These are phyloP conservation scores for Pelobates cultripes DNA, from an alignment of 2,797 vertebrate genomes.

Conservation along the genomic window DNA sequence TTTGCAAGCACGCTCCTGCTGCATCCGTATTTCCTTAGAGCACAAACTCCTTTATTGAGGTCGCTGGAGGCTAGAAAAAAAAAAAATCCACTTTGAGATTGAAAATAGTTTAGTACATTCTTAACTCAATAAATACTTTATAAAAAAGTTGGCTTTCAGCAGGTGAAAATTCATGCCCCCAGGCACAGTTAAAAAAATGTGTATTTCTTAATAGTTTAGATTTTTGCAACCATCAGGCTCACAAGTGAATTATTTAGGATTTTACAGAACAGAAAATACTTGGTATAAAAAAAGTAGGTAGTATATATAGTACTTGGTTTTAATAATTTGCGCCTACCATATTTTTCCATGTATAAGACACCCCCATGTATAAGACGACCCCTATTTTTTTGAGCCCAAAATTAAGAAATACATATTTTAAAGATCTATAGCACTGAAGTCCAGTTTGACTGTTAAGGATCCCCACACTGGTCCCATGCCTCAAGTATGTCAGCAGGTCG, in stretches of 20 bases:
- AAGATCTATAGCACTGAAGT: no score
- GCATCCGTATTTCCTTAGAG: not conserved
- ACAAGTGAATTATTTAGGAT: not conserved
- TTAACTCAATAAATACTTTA: constrained; percentile 29
- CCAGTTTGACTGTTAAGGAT: no score
- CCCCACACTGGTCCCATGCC: no score
- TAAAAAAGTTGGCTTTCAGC: constrained; percentile 24
- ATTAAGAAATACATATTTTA: no score
- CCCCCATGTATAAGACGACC: no score
- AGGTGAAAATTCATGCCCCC: constrained; percentile 37
- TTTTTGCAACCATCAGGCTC: not conserved
- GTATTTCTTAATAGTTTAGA: not conserved
- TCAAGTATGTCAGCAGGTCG: no score
- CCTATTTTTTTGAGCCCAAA: no score
- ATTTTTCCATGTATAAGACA: no score
- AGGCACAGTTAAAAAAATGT: constrained; percentile 14
- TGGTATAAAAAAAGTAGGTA: not conserved
- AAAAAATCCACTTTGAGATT: constrained; percentile 27
- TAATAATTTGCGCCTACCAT: no score
- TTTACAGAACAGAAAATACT: not conserved
- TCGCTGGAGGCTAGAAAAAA: constrained; percentile 26
- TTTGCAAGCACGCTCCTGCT: not conserved
- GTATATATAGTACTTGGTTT: no score
- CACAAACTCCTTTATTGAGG: constrained; percentile 8
- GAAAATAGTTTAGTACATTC: constrained; percentile 49